Evolutionary conservation across 2,888 invertebrate species (phyloP).

Genomic region (Microctonus hyperodae): DNA sequence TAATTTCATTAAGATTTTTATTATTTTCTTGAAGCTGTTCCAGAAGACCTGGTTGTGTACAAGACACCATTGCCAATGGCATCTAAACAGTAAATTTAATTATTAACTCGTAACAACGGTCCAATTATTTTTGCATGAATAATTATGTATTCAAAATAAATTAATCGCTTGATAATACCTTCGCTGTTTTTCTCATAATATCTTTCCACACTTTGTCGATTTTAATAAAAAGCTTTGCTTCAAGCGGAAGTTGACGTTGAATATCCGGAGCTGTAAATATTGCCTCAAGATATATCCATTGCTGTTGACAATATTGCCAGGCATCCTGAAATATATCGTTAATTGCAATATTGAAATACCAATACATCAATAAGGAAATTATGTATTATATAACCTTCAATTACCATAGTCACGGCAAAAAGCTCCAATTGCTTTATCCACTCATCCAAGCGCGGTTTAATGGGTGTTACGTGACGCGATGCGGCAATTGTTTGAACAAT

Average conservation of each 20-base stretch:
- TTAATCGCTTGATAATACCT: constrained; percentile 65
- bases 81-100: constrained; percentile 62
- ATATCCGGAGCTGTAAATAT: constrained; percentile 96
- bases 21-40: constrained; percentile 78
- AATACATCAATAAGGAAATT: neutral
- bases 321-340: constrained; percentile 71
- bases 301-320: constrained; percentile 87
- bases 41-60: constrained; percentile 75
- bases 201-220: constrained; percentile 93
- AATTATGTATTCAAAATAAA: constrained; percentile 7
- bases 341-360: neutral
- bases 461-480: constrained; percentile 85
- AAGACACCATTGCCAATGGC: constrained; percentile 82
- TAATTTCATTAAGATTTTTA: constrained; percentile 82
- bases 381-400: neutral
- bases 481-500: constrained; percentile 87
- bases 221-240: constrained; percentile 83
- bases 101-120: constrained; percentile 3
- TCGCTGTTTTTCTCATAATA: constrained; percentile 82
- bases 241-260: constrained; percentile 88
- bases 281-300: constrained; percentile 95
- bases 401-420: constrained; percentile 83
- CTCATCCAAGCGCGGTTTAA: constrained; percentile 81
- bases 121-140: constrained; percentile 7
- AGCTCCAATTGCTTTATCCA: constrained; percentile 80